Evolutionary conservation across 2,888 invertebrate genomes (phyloP).

Genomic region (Erebia palarica): DNA sequence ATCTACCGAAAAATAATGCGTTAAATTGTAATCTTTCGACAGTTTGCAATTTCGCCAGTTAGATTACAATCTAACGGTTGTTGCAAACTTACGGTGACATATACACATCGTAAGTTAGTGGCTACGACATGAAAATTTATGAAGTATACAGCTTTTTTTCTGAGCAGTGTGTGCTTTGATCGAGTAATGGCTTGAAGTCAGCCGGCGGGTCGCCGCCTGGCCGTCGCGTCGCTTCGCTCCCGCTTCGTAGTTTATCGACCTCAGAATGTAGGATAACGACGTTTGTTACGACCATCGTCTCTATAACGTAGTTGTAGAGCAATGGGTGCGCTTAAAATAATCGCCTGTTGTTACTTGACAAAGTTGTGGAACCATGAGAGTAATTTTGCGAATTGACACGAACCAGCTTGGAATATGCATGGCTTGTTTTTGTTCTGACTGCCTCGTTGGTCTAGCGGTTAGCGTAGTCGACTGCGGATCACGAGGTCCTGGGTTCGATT

Average conservation of each 20-base stretch:
- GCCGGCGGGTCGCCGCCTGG: conserved; percentile 57
- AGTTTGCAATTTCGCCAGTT: no score
- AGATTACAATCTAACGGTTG: no score
- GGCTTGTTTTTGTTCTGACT: no score
- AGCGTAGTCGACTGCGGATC: no score
- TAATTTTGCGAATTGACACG: conserved; percentile 7
- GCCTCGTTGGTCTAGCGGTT: no score
- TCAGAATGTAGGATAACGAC: conserved; percentile 76
- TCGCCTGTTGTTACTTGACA: conserved; percentile 54
- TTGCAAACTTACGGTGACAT: no score
- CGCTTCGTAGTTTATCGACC: conserved; percentile 70
- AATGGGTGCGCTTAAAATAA: conserved; percentile 65
- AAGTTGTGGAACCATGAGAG: conserved; percentile 29
- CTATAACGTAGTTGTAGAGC: conserved; percentile 61
- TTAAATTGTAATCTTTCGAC: no score
- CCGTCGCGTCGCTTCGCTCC: conserved; percentile 60
- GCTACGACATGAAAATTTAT: conserved; percentile 42
- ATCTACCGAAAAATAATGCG: no score
- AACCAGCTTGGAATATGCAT: not conserved
- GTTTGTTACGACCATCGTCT: conserved; percentile 66
- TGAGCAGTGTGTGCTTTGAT: conserved; percentile 50
- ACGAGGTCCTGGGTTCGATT: no score
- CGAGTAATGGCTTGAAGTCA: conserved; percentile 61
- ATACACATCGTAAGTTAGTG: conserved; percentile 12
- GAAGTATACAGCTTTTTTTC: conserved; percentile 42